Conservation (phyloP, 2,113 vertebrate species). For the Sprattus sprattus region DNA sequence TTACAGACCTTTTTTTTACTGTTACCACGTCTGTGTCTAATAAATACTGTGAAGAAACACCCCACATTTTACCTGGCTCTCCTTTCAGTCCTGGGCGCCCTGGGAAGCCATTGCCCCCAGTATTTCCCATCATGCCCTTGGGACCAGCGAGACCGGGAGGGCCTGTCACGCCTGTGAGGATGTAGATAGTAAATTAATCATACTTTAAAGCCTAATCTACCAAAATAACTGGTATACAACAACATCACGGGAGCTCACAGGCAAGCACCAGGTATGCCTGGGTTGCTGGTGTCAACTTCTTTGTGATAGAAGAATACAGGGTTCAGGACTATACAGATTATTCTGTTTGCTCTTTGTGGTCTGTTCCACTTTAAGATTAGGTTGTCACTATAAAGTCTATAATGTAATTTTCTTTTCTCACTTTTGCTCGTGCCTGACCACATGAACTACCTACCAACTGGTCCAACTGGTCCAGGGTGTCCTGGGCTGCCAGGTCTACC, state of each 20-base stretch:
- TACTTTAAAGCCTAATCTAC: too few species aligned
- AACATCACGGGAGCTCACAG: background rate
- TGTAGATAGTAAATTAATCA: background rate
- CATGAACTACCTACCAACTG: background rate
- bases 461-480: constrained; percentile 26
- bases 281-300: background rate
- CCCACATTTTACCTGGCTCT: constrained; percentile 64
- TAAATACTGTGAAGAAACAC: background rate
- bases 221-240: background rate
- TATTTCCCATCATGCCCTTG: constrained; percentile 73
- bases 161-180: constrained; percentile 69
- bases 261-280: background rate
- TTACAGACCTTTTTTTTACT: too few species aligned
- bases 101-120: constrained; percentile 80
- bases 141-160: constrained; percentile 66
- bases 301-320: background rate
- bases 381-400: background rate
- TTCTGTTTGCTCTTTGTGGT: background rate
- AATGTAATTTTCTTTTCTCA: background rate
- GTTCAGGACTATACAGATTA: too few species aligned
- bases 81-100: constrained; percentile 79
- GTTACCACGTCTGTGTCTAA: too few species aligned
- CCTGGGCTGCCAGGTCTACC: constrained; percentile 55
- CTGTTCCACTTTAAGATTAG: background rate
- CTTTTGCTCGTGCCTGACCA: background rate